A percentile compares a stretch with the other conserved stretches of the same genome.
phyloP scores from a whole-genome alignment of 2,888 invertebrate genomes.

The Anodontia alba region DNA sequence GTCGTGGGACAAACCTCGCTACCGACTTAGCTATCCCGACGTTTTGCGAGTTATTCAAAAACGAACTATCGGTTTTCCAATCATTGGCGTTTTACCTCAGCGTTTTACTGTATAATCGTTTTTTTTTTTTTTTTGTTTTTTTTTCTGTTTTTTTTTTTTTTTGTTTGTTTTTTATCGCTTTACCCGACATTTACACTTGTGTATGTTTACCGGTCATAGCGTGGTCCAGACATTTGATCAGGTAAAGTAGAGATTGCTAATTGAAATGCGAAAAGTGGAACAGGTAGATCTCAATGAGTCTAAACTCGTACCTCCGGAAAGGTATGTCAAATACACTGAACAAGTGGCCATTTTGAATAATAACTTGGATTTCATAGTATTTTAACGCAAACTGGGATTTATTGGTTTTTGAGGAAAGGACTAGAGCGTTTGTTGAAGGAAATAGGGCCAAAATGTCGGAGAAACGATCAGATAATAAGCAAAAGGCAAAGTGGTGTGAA shows the following conservation, averaged over 20 bases:
- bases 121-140: too few species aligned
- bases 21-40: too few species aligned
- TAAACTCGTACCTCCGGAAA: not conserved
- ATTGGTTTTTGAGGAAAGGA: not conserved
- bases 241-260: not conserved
- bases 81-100: too few species aligned
- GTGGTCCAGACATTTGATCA: too few species aligned
- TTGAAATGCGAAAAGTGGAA: conserved; percentile 17
- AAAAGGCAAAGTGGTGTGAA: conserved; percentile 99
- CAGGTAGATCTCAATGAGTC: conserved; percentile 2
- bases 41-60: too few species aligned
- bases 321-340: not conserved
- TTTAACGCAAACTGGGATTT: not conserved
- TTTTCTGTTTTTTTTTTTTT: too few species aligned
- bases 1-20: too few species aligned
- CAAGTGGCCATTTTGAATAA: conserved; percentile 9
- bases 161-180: too few species aligned
- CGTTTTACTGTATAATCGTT: too few species aligned
- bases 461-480: conserved; percentile 94
- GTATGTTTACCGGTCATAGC: not conserved
- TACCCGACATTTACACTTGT: too few species aligned
- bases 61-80: too few species aligned
- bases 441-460: conserved; percentile 29
- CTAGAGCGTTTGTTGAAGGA: not conserved
- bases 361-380: not conserved